Evolutionary conservation across 2,888 invertebrate species (phyloP).

Genomic region (Lasioglossum oenotherae): DNA sequence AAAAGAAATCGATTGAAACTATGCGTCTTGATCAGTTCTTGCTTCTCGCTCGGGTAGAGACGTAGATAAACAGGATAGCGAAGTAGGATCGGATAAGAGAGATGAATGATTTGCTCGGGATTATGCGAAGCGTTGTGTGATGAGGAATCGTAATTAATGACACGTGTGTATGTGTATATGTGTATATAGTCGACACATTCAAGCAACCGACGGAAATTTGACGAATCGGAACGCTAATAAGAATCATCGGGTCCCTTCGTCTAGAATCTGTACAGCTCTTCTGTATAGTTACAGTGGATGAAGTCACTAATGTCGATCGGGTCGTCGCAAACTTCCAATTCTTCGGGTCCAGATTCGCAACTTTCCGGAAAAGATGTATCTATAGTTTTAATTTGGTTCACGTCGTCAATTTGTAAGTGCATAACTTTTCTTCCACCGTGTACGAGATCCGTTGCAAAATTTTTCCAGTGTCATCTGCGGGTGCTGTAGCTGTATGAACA

Average conservation of each 20-base stretch:
- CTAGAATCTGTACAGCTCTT: not conserved
- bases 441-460: not conserved
- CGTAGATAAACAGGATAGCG: not conserved
- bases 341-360: not conserved
- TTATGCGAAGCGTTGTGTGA: not conserved
- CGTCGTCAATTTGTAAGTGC: not conserved
- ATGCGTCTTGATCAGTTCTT: conserved; percentile 29
- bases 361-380: not conserved
- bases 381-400: not conserved
- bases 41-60: conserved; percentile 26
- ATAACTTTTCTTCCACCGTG: not conserved
- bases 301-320: not conserved
- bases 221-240: not conserved
- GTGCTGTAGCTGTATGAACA: not conserved
- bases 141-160: not conserved
- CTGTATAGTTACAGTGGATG: not conserved
- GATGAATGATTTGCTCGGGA: not conserved
- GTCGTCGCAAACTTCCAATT: not conserved
- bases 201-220: not conserved
- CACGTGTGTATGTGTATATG: not conserved
- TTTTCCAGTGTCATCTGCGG: not conserved
- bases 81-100: not conserved
- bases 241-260: not conserved
- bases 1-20: not conserved
- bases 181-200: not conserved